Evolutionary conservation across 2,888 invertebrate genomes (phyloP).

Genomic region (Tyria jacobaeae): DNA sequence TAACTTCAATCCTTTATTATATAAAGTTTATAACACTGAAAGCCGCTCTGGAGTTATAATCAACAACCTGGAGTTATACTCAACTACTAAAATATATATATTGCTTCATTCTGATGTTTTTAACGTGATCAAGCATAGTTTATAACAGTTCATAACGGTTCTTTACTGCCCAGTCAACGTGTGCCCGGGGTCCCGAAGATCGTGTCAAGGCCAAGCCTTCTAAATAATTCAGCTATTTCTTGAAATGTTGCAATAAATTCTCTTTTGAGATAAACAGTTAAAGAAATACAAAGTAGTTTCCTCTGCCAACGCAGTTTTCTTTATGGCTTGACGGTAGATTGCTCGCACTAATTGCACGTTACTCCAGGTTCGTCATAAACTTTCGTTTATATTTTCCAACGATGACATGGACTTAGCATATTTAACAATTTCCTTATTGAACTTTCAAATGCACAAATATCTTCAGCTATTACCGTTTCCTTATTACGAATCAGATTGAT

Average conservation of each 20-base stretch:
- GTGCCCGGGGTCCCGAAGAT: conserved; percentile 37
- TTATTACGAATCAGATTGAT: conserved; percentile 19
- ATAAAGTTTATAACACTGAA: conserved; percentile 16
- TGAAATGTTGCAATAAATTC: conserved; percentile 49
- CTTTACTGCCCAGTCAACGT: conserved; percentile 27
- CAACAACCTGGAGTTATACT: no score
- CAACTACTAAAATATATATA: conserved; percentile 29
- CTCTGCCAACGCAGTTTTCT: conserved; percentile 20
- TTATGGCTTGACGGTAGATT: conserved; percentile 46
- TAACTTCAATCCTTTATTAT: conserved; percentile 7
- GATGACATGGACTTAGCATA: conserved; percentile 14
- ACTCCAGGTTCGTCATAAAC: conserved; percentile 22
- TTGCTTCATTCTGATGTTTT: conserved; percentile 44
- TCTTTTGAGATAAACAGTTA: conserved; percentile 38
- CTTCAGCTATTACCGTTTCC: conserved; percentile 27
- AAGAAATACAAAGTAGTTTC: conserved; percentile 35
- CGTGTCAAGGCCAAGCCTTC: conserved; percentile 44
- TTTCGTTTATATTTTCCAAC: conserved; percentile 22
- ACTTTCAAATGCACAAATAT: conserved; percentile 23
- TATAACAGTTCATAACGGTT: conserved; percentile 44
- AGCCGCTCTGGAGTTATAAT: conserved; percentile 4
- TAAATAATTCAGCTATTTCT: conserved; percentile 50
- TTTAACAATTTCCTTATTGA: conserved; percentile 33
- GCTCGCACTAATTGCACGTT: conserved; percentile 41
- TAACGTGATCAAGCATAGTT: conserved; percentile 44